These are phyloP conservation scores for Boloria selene DNA, from an alignment of 2,888 invertebrate genomes.

Conservation along the genomic window DNA sequence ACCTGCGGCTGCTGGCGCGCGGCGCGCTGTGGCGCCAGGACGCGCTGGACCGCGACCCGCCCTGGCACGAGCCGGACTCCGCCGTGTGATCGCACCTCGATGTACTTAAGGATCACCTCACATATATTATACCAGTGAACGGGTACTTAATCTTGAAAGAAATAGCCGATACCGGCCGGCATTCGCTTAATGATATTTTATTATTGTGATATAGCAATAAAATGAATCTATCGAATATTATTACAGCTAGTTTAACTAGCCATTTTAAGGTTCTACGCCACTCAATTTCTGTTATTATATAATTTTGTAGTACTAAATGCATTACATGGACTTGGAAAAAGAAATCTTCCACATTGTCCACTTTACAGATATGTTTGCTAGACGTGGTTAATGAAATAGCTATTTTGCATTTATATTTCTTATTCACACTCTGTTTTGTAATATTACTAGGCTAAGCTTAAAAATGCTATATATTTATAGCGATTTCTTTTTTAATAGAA, in stretches of 20 bases:
- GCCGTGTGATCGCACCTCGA: conserved; percentile 59
- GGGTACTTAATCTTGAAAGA: conserved; percentile 8
- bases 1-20: conserved; percentile 68
- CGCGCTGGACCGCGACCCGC: conserved; percentile 72
- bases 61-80: conserved; percentile 77
- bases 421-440: too few relatives aligned
- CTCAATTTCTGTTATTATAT: background rate
- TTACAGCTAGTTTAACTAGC: background rate
- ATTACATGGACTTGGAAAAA: background rate
- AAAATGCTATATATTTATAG: background rate
- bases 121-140: background rate
- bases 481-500: too few relatives aligned
- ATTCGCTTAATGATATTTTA: background rate
- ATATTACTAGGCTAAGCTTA: too few relatives aligned
- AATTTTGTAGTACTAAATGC: background rate
- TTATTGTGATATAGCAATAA: conserved; percentile 1
- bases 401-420: too few relatives aligned
- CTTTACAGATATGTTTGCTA: background rate
- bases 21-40: conserved; percentile 76
- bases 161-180: background rate
- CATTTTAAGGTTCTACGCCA: background rate
- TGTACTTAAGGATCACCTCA: conserved; percentile 12
- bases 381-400: background rate
- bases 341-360: background rate
- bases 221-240: background rate